Evolutionary conservation across 1,140 invertebrate species (phyloP), one percentile per base, ranked within the genome.

Genomic region (Chrysoperla carnea): DNA sequence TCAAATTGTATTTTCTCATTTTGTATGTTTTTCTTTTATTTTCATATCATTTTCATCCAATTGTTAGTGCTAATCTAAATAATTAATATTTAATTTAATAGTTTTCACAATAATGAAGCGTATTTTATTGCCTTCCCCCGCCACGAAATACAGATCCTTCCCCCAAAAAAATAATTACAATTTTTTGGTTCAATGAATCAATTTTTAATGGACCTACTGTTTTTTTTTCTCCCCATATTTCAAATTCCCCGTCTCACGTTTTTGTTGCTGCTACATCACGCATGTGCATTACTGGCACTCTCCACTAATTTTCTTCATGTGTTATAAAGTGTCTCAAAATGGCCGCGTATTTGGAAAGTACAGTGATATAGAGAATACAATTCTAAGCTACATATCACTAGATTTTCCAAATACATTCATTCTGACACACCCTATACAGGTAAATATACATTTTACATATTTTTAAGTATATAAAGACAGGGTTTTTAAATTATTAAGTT

Each of bases 101-200:
- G 5, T 23, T 33, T 33, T 11, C 31, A 33, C 31, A 33, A 11
- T 12, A 59, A 41, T 44, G 42, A 69, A 69, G 67, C 67, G 66
- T 69, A 67, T 57, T 62, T 63, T 64, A 62, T 65, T 68, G 67
- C 67, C 64, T 69, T 69, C 66, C 67, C 67, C 67, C 57, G 47
- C 37, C 15, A 7, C 7, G 11, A 44, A n/a, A 39, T 36, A 7
- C 28, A 36, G n/a, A 13, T 13, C 11, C 28, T 29, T 28, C 13
- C 14, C 14, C 17, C 17, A 23, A 23, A 23, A 23, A 23, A 23
- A 14, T n/a, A 36, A 14, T 14, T 39, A 17, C 12, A 50, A 40
- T 43, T 36, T 39, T n/a, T 27, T 40, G 13, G 15, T 31, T 17
- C 15, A 46, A 38, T 38, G 13, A 40, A 40, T 13, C 37, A 28